A percentile compares a stretch with the other conserved stretches of the same genome.
These are phyloP conservation scores for Brachycybe producta DNA, from an alignment of 2,888 invertebrate genomes.

Conservation along the genomic window DNA sequence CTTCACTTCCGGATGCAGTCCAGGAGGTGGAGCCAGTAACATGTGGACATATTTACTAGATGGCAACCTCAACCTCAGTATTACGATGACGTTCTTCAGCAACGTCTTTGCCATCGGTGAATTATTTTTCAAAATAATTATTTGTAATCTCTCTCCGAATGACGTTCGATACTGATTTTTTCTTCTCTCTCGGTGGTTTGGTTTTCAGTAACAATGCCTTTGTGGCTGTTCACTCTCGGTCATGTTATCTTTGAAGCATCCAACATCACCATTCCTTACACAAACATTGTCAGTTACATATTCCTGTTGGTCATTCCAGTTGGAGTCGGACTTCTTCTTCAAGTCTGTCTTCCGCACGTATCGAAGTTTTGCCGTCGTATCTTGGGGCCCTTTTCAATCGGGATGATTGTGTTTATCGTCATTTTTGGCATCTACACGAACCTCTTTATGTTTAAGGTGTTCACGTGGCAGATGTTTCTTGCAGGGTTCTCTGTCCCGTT, in stretches of 20 bases:
- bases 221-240: constrained; percentile 82
- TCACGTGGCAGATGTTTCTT: constrained; percentile 63
- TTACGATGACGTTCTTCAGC: constrained; percentile 87
- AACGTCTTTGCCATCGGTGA: constrained; percentile 73
- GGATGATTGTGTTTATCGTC: constrained; percentile 68
- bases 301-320: constrained; percentile 63
- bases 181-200: neutral
- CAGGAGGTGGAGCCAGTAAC: constrained; percentile 92
- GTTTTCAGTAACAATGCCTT: constrained; percentile 62
- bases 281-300: constrained; percentile 58
- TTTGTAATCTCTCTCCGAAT: no score
- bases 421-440: constrained; percentile 80
- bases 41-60: constrained; percentile 86
- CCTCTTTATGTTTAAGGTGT: constrained; percentile 71
- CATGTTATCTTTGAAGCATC: constrained; percentile 56
- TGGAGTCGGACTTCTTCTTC: constrained; percentile 32
- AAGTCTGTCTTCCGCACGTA: constrained; percentile 45
- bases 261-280: constrained; percentile 61
- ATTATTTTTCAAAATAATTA: constrained; percentile 20
- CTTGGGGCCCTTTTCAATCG: constrained; percentile 67
- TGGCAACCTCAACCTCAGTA: constrained; percentile 82
- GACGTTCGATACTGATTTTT: neutral
- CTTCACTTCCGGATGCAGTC: constrained; percentile 62
- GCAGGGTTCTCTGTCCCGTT: constrained; percentile 70
- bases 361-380: constrained; percentile 59